Conservation (phyloP, 1,140 invertebrate genomes). For the Ostrea denselamellosa region DNA sequence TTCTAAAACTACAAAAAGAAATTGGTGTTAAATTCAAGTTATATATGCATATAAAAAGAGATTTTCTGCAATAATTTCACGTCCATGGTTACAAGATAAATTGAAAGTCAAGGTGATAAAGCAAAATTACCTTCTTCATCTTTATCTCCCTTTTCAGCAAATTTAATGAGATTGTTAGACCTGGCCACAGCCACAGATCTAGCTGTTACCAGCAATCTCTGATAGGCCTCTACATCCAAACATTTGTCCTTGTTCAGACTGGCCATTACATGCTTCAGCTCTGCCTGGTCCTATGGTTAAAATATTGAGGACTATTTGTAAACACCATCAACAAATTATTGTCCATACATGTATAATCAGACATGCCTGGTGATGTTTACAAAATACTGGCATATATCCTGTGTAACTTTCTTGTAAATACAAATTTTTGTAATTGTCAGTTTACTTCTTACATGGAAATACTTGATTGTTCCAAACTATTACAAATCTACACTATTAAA, state of each 20-base stretch:
- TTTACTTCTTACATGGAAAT: too few species aligned
- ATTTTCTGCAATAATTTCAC: background rate
- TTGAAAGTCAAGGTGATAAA: background rate
- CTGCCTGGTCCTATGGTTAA: constrained; percentile 85
- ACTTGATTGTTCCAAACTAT: too few species aligned
- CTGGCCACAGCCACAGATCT: constrained; percentile 90
- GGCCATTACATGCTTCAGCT: constrained; percentile 87
- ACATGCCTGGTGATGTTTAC: too few species aligned
- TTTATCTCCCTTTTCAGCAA: constrained; percentile 81
- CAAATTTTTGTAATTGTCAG: too few species aligned
- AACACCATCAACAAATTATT: too few species aligned
- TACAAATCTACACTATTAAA: background rate
- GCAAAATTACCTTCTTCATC: constrained; percentile 50
- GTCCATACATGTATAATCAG: too few species aligned
- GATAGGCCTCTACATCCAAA: constrained; percentile 94
- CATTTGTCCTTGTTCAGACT: constrained; percentile 83
- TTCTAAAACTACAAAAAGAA: constrained; percentile 65
- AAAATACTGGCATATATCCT: too few species aligned
- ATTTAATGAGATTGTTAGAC: constrained; percentile 90
- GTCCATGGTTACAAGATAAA: background rate
- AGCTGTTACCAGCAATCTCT: constrained; percentile 90
- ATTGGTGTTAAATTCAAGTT: background rate
- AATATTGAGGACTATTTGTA: background rate
- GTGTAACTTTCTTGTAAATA: too few species aligned
- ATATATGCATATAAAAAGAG: background rate